phyloP scores from a whole-genome alignment of 1,140 invertebrate genomes.

The Hirudo medicinalis region DNA sequence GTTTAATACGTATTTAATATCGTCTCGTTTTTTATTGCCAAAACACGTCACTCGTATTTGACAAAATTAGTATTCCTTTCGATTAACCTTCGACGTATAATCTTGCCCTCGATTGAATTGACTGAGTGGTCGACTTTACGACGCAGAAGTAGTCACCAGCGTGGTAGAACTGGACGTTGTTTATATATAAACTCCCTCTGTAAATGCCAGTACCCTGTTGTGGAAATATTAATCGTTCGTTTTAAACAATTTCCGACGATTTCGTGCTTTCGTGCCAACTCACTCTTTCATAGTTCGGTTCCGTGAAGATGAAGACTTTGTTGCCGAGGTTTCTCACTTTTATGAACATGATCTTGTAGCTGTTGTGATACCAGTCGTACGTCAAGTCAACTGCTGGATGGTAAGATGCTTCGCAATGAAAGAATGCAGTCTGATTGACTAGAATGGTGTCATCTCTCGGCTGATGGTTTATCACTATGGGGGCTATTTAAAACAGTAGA shows the following conservation, averaged over 20 bases:
- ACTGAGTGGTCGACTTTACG: slow-evolving; percentile 64
- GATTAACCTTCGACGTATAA: slow-evolving; percentile 69
- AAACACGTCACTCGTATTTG: no score
- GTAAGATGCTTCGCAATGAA: slow-evolving; percentile 21
- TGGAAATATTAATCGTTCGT: no score
- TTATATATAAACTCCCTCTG: slow-evolving; percentile 31
- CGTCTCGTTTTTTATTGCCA: neutral
- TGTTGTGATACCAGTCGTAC: slow-evolving; percentile 24
- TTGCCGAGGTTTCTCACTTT: slow-evolving; percentile 20
- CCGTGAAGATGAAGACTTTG: slow-evolving; percentile 25
- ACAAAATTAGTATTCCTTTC: neutral
- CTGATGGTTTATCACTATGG: slow-evolving; percentile 8
- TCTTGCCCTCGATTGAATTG: slow-evolving; percentile 61
- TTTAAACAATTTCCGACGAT: neutral
- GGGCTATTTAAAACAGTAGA: neutral
- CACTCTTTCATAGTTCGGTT: slow-evolving; percentile 27
- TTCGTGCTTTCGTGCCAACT: neutral
- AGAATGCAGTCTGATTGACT: slow-evolving; percentile 22
- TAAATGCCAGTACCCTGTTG: slow-evolving; percentile 26
- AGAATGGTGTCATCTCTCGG: slow-evolving; percentile 12
- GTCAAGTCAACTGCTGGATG: slow-evolving; percentile 21
- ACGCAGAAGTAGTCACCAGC: slow-evolving; percentile 48
- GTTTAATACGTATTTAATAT: neutral
- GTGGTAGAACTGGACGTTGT: slow-evolving; percentile 31
- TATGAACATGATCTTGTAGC: slow-evolving; percentile 20